A percentile compares a stretch with the other conserved stretches of the same genome.
Conservation (phyloP, 1,140 invertebrate genomes). For the Drosophila willistoni region DNA sequence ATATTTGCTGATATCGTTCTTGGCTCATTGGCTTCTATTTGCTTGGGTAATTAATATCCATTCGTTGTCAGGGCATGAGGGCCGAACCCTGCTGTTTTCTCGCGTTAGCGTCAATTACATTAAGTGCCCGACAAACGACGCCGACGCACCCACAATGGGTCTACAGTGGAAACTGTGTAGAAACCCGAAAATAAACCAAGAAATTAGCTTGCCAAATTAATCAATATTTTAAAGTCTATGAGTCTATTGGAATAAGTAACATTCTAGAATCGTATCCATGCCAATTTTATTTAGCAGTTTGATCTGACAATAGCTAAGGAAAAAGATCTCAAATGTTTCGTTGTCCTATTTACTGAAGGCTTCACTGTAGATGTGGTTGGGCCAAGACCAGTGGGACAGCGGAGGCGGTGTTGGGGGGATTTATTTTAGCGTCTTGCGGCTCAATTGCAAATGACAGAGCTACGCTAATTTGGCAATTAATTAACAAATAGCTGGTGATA, state of each 20-base stretch:
- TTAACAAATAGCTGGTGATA: conserved; percentile 45
- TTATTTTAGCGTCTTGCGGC: conserved; percentile 31
- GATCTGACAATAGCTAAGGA: too few relatives aligned
- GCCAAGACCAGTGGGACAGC: not conserved
- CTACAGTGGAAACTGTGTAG: not conserved
- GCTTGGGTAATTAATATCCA: conserved; percentile 37
- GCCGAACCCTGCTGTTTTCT: conserved; percentile 14
- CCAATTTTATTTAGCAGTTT: too few relatives aligned
- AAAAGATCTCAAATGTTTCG: too few relatives aligned
- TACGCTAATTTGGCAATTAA: conserved; percentile 66
- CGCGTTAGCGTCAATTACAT: conserved; percentile 15
- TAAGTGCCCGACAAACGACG: conserved; percentile 1
- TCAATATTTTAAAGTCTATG: too few relatives aligned
- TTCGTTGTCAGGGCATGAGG: conserved; percentile 28
- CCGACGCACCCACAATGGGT: conserved; percentile 8
- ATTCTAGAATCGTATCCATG: too few relatives aligned
- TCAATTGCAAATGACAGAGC: conserved; percentile 32
- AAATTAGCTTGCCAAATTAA: too few relatives aligned
- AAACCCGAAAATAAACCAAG: too few relatives aligned
- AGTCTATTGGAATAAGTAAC: too few relatives aligned
- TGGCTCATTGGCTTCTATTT: conserved; percentile 29
- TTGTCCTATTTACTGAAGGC: too few relatives aligned
- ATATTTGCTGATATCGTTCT: conserved; percentile 59
- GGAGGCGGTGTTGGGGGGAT: not conserved
- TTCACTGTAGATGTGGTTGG: not conserved